Base-by-base conservation (phyloP, 2,888 invertebrate genomes). In the Pedicia rivosa region DNA sequence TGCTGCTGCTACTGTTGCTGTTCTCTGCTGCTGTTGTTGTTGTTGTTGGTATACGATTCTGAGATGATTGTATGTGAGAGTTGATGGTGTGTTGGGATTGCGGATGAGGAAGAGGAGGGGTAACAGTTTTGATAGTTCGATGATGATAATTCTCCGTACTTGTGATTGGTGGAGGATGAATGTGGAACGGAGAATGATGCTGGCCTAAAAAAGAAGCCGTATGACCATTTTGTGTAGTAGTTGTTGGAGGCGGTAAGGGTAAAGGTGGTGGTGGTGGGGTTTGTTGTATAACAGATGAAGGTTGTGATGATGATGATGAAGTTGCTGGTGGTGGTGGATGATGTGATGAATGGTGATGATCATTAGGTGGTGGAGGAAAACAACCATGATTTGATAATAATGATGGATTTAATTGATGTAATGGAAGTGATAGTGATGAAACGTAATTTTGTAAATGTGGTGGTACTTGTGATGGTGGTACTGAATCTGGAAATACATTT, bases 211-310 rank as follows among this genome's bases (percentile, higher is more conserved):
- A 32, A 32, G 32, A 32, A 32, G 17, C 20, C 22, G 32, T 13
- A 22, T 32, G 20, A 20, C 20, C 20, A 32, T 32, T 32, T 32
- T 17, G 32, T 13, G n/a, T n/a, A n/a, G n/a, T n/a, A n/a, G n/a
- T n/a, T n/a, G n/a, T n/a, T n/a, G n/a, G n/a, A n/a, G n/a, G n/a
- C n/a, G n/a, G n/a, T n/a, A n/a, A n/a, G n/a, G n/a, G n/a, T n/a
- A 57, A 59, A 12, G 58, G 49, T 24, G 54, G 53, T 16, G 52
- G 52, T 12, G 53, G 47, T 30, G 54, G 53, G 43, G 52, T 54
- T 44, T 13, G 13, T 32, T 32, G 32, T 7, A 32, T 32, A 32
- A 32, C 32, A 8, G 36, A 36, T 6, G 32, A 17, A 3, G 32
- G 32, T 20, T 32, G 32, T 20, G 17, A 20, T 2, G 32, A 20